Conservation (phyloP, 2,113 vertebrate species). For the Tor tambroides region DNA sequence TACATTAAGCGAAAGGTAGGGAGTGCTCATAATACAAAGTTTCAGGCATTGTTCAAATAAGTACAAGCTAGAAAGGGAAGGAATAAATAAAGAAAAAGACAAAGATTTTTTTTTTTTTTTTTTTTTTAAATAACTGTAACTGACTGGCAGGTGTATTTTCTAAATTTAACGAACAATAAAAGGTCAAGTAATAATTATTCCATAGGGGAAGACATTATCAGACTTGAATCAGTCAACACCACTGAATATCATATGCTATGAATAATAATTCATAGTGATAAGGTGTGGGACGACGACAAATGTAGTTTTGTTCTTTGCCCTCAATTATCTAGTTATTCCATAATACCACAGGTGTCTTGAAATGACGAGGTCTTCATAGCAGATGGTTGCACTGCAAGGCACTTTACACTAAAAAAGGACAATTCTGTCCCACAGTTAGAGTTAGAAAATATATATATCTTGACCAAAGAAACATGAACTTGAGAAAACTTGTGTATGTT, state of each 20-base stretch:
- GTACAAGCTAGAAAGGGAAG: too few relatives aligned
- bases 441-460: neutral
- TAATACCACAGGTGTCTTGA: neutral
- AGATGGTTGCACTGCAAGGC: constrained; percentile 31
- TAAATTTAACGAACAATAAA: constrained; percentile 65
- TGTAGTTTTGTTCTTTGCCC: constrained; percentile 56
- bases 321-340: constrained; percentile 32
- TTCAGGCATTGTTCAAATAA: too few relatives aligned
- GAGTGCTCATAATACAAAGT: too few relatives aligned
- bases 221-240: constrained; percentile 55
- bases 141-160: constrained; percentile 72
- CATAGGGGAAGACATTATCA: constrained; percentile 63
- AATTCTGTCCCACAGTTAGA: constrained; percentile 19
- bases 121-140: constrained; percentile 79
- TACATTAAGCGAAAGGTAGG: too few relatives aligned
- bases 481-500: neutral
- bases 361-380: constrained; percentile 20
- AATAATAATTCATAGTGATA: constrained; percentile 63
- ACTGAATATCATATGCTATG: constrained; percentile 70
- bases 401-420: constrained; percentile 4
- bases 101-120: too few relatives aligned
- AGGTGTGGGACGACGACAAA: constrained; percentile 57
- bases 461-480: neutral
- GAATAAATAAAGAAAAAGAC: too few relatives aligned
- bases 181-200: constrained; percentile 69